Evolutionary conservation across 2,113 vertebrate species (phyloP), one percentile per base, ranked within the genome.

Genomic region (Casuarius casuarius): DNA sequence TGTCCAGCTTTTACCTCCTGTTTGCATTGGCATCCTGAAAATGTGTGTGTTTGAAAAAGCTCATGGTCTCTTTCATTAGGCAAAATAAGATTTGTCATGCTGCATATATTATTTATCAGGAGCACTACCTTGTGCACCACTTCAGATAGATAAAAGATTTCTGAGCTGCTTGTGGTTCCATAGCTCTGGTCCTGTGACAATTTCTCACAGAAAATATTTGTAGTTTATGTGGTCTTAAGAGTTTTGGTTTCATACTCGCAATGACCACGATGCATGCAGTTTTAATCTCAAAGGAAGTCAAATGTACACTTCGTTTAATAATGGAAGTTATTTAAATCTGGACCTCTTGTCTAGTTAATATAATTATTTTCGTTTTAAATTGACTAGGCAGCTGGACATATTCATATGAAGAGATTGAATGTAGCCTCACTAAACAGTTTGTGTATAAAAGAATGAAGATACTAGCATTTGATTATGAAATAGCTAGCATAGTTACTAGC

Each of bases 251-350:
- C 16, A 15, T 63, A 63, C 19, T 74, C 73, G 46, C 51, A 91
- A 9, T 78, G 49, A 42, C 12, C 71, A 71, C 51, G 56, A 63
- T 40, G 19, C 3, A 16, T 42, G 54, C 44, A 42, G 16, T 56
- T 86, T 80, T 40, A 77, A 46, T 67, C 59, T 88, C 46, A 80
- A 59, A 67, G 79, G 22, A 84, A 70, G 21, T 9, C 12, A 3
- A 51, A 88, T 14, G 35, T 38, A 8, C 70, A 28, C 75, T 94
- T 92, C 61, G 18, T 92, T 91, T 84, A 87, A 72, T 84, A 84
- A 71, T 61, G 22, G 13, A 63, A 66, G 14, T 54, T 61, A 59
- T 48, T 86, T 80, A 70, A 73, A 29, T 35, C 73, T 46, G 74
- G 35, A 63, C 35, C 81, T 65, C 38, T 46, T 84, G 31, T 75